A percentile compares a stretch with the other conserved stretches of the same genome.
These are phyloP conservation scores for Onthophagus taurus DNA, from an alignment of 1,140 invertebrate genomes.

Conservation along the genomic window DNA sequence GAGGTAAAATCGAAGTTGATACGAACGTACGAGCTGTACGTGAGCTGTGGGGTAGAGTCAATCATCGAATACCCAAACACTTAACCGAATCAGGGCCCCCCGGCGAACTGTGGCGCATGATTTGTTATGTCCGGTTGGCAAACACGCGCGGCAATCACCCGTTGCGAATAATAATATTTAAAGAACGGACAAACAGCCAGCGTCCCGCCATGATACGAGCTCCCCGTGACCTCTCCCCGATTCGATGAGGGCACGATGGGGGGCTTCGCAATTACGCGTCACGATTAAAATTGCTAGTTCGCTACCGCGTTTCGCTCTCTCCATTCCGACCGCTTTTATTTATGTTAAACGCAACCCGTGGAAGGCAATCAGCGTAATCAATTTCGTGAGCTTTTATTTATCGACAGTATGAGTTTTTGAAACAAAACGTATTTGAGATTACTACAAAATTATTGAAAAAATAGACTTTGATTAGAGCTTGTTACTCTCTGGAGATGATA, in stretches of 20 bases:
- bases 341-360: slow-evolving; percentile 27
- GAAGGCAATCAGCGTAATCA: slow-evolving; percentile 31
- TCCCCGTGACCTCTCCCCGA: too few relatives aligned
- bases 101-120: background rate
- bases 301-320: slow-evolving; percentile 17
- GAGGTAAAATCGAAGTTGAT: too few relatives aligned
- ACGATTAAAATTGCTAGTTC: slow-evolving; percentile 19
- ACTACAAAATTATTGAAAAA: too few relatives aligned
- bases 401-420: too few relatives aligned
- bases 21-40: too few relatives aligned
- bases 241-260: too few relatives aligned
- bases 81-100: slow-evolving; percentile 1
- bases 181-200: background rate
- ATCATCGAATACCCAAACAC: background rate
- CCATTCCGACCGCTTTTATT: slow-evolving; percentile 23
- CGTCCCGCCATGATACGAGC: background rate
- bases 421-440: too few relatives aligned
- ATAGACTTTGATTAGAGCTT: too few relatives aligned
- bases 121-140: background rate
- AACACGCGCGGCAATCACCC: background rate
- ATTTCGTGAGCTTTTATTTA: slow-evolving; percentile 30
- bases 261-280: slow-evolving; percentile 9
- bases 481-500: too few relatives aligned
- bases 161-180: background rate
- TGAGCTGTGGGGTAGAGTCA: too few relatives aligned